Evolutionary conservation across 2,797 vertebrate genomes (phyloP).

Genomic region (Pogonophryne albipinna): DNA sequence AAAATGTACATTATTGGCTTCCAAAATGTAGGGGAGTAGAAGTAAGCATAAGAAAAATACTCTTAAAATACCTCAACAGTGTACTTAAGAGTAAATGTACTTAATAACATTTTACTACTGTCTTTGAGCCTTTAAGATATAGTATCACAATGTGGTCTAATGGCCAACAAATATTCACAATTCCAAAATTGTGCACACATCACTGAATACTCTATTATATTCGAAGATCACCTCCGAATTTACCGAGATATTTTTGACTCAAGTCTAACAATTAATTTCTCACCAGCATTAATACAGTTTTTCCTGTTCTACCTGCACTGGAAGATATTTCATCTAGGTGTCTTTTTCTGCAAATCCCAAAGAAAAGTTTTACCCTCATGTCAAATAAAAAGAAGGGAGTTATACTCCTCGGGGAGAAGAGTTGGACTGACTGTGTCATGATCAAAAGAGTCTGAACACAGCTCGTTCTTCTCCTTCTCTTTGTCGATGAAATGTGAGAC

Average conservation of each 20-base stretch:
- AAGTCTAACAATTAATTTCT: slow-evolving; percentile 33
- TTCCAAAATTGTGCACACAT: too few relatives aligned
- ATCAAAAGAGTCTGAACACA: slow-evolving; percentile 59
- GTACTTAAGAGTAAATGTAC: neutral
- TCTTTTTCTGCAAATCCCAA: neutral
- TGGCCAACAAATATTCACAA: too few relatives aligned
- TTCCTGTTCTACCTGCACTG: neutral
- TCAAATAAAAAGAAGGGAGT: slow-evolving; percentile 6
- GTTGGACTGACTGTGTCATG: slow-evolving; percentile 38
- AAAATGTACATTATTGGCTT: too few relatives aligned
- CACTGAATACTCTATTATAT: too few relatives aligned
- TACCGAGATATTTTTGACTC: too few relatives aligned
- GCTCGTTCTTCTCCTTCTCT: slow-evolving; percentile 35
- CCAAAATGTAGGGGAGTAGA: too few relatives aligned
- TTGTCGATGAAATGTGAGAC: slow-evolving; percentile 56
- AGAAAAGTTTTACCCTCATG: slow-evolving; percentile 40
- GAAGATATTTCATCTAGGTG: neutral
- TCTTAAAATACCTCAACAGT: neutral
- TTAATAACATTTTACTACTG: too few relatives aligned
- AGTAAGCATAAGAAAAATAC: neutral
- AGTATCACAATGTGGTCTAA: too few relatives aligned
- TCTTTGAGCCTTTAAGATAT: too few relatives aligned
- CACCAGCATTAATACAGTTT: neutral
- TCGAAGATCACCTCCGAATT: too few relatives aligned
- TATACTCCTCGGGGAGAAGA: slow-evolving; percentile 10